Conservation (phyloP, 2,113 vertebrate genomes). For the Cercocebus atys region DNA sequence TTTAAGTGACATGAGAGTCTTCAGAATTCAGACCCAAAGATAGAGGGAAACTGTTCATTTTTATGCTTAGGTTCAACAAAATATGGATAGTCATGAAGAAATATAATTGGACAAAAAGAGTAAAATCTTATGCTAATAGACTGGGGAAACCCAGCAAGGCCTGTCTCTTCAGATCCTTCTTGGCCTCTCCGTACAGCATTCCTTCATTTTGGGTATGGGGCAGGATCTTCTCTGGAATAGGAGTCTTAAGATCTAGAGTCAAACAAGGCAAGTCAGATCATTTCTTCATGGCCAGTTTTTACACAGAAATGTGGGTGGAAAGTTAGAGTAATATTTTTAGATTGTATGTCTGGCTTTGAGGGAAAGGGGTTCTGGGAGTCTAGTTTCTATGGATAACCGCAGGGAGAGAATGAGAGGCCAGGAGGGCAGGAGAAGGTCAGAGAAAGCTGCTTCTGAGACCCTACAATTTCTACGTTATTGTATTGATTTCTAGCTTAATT, state of each 20-base stretch:
- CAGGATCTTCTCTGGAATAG: neutral
- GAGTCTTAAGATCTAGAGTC: neutral
- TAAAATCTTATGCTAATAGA: neutral
- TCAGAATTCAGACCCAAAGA: neutral
- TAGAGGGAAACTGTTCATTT: neutral
- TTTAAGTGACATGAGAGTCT: neutral
- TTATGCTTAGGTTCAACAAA: neutral
- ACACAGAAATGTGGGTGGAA: neutral
- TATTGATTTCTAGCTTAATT: neutral
- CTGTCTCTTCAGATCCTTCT: neutral
- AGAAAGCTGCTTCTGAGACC: neutral
- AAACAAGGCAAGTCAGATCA: neutral
- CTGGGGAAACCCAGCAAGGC: neutral
- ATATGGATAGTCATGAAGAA: neutral
- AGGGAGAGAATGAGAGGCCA: neutral
- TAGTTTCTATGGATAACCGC: neutral
- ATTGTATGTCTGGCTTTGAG: neutral
- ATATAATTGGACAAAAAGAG: neutral
- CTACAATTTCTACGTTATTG: neutral
- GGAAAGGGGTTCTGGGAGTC: neutral
- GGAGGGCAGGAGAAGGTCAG: neutral
- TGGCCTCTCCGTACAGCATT: neutral
- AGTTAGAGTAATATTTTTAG: neutral
- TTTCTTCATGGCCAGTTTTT: neutral
- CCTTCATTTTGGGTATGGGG: neutral